Base-by-base conservation (phyloP, 2,888 invertebrate species). In the Adelognathus sp. region DNA sequence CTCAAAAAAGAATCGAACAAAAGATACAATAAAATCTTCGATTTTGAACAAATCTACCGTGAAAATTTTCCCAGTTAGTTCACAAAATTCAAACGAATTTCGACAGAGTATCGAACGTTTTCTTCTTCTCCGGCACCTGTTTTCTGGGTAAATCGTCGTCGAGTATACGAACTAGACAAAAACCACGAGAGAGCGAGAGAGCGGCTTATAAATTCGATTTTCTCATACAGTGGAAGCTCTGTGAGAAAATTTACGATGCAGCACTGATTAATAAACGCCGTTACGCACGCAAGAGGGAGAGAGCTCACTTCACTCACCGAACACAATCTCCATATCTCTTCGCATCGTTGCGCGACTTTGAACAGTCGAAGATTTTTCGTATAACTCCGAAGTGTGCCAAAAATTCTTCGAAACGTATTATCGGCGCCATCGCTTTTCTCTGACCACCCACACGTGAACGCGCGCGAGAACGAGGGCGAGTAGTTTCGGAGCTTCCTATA, bases 181-280 rank as follows among this genome's bases (percentile, higher is more conserved):
- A n/a, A n/a, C n/a, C n/a, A n/a, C n/a, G n/a, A n/a, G n/a, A n/a
- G n/a, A n/a, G n/a, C n/a, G n/a, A n/a, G n/a, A n/a, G n/a, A n/a
- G n/a, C 3, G 50, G 6, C n/a, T 18, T 6, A 61, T 39, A 52
- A 54, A 31, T 52, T 71, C 7, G 29, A 14, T 1, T 2, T 4
- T 31, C 36, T 1, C 50, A n/a, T 27, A 6, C n/a, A 36, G n/a
- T n/a, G 27, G n/a, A 18, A 36, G 18, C 27, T 50, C 11, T 36
- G n/a, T 14, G 36, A 7, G 6, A 39, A 61, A 46, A 52, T 71
- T 71, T 71, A 71, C 50, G 70, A 56, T 21, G 39, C 67, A 21
- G 31, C 27, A 41, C 41, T 67, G 56, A 67, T 56, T 67, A 36
- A 66, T 39, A 52, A 36, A 52, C 9, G 31, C 14, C 16, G 27